Conservation (phyloP, 2,113 vertebrate species). For the Scolopax mira region DNA sequence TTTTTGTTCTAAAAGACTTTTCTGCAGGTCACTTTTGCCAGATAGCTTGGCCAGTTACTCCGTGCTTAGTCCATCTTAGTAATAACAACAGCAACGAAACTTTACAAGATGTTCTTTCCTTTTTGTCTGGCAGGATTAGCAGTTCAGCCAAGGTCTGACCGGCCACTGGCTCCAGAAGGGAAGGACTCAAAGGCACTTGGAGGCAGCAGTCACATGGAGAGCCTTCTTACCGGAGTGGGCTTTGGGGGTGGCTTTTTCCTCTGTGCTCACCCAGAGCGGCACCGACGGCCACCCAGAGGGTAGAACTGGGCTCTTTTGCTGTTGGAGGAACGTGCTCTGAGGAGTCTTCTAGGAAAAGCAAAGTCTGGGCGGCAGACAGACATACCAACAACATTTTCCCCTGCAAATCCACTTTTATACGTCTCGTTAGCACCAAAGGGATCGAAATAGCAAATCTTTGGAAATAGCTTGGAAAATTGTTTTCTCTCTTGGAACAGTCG, state of each 20-base stretch:
- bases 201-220: neutral
- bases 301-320: neutral
- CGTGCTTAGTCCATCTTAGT: constrained; percentile 9
- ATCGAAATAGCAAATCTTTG: neutral
- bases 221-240: neutral
- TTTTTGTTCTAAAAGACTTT: neutral
- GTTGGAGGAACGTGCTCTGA: neutral
- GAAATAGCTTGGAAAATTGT: neutral
- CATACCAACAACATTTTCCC: neutral
- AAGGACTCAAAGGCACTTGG: neutral
- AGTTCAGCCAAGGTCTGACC: constrained; percentile 61
- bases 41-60: constrained; percentile 50
- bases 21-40: constrained; percentile 49
- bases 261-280: neutral
- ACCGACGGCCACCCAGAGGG: rapidly evolving
- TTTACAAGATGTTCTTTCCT: constrained; percentile 69
- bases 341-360: neutral
- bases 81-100: constrained; percentile 64
- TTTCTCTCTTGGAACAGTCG: neutral
- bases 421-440: neutral
- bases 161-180: neutral
- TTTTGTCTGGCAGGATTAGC: constrained; percentile 62
- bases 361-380: neutral
- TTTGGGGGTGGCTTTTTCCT: neutral
- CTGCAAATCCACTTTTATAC: neutral